Percentiles rank a stretch among this genome's conserved stretches.
phyloP scores from a whole-genome alignment of 2,888 invertebrate species.

The Eupithecia tripunctaria region DNA sequence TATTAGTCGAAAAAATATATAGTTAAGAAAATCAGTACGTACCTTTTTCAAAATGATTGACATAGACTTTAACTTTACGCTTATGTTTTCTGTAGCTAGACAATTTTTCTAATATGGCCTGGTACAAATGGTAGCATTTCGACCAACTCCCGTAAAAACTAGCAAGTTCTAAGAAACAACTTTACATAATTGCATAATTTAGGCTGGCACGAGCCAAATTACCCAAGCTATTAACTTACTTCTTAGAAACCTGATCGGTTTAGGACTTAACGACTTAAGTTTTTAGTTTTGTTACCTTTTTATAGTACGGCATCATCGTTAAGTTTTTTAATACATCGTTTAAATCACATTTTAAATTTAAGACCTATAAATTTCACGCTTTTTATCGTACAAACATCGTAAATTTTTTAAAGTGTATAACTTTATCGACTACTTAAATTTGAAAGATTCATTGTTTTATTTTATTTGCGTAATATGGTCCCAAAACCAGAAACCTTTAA shows the following conservation, averaged over 20 bases:
- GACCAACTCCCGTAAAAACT: slow-evolving; percentile 22
- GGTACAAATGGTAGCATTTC: slow-evolving; percentile 12
- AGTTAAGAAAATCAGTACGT: neutral
- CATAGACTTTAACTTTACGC: neutral
- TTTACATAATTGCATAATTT: slow-evolving; percentile 56
- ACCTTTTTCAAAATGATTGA: neutral
- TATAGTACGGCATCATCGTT: slow-evolving; percentile 34
- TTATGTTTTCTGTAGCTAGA: slow-evolving; percentile 2
- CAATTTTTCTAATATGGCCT: slow-evolving; percentile 2
- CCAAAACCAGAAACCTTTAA: neutral
- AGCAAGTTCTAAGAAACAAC: slow-evolving; percentile 47
- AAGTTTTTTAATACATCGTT: slow-evolving; percentile 37
- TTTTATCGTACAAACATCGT: slow-evolving; percentile 38
- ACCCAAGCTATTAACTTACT: slow-evolving; percentile 50
- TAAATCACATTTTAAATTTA: slow-evolving; percentile 38
- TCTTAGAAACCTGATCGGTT: slow-evolving; percentile 61
- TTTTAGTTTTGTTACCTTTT: slow-evolving; percentile 38
- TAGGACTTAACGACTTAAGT: slow-evolving; percentile 48
- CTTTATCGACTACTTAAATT: slow-evolving; percentile 31
- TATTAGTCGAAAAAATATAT: neutral
- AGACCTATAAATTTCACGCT: slow-evolving; percentile 37
- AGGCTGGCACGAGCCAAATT: slow-evolving; percentile 74
- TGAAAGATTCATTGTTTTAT: slow-evolving; percentile 21
- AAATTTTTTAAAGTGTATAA: slow-evolving; percentile 31
- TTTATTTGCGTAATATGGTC: slow-evolving; percentile 22